These are phyloP conservation scores for Gobio occitaniae DNA, from an alignment of 2,797 vertebrate genomes.

Conservation along the genomic window DNA sequence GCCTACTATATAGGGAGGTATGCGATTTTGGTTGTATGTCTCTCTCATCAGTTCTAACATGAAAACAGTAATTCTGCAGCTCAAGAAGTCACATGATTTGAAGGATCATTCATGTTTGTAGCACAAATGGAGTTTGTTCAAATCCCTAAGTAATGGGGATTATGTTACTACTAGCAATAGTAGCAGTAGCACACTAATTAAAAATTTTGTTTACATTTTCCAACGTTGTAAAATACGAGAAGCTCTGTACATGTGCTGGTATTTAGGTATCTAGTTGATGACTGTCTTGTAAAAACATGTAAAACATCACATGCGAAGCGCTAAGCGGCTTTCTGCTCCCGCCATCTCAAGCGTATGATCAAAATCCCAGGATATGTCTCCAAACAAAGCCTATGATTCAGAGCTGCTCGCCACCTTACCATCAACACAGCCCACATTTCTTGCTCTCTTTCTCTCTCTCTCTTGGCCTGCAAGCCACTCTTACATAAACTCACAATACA, in stretches of 20 bases:
- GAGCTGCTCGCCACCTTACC: slow-evolving; percentile 54
- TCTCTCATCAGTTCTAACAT: neutral
- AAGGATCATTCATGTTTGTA: neutral
- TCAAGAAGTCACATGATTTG: slow-evolving; percentile 12
- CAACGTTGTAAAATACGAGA: neutral
- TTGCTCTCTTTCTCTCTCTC: slow-evolving; percentile 27
- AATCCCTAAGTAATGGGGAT: neutral
- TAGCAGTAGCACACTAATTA: neutral
- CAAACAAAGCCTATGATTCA: slow-evolving; percentile 75
- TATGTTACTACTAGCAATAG: neutral
- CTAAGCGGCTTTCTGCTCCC: slow-evolving; percentile 65
- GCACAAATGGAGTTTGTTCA: neutral
- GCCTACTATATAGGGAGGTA: neutral
- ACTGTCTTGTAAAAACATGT: slow-evolving; percentile 51
- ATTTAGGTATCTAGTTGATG: slow-evolving; percentile 45
- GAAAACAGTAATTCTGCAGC: neutral
- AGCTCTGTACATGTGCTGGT: slow-evolving; percentile 40
- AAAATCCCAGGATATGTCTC: slow-evolving; percentile 71
- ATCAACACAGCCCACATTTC: slow-evolving; percentile 60
- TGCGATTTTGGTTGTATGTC: neutral
- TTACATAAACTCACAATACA: slow-evolving; percentile 66
- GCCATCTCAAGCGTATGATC: slow-evolving; percentile 67
- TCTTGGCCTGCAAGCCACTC: slow-evolving; percentile 65
- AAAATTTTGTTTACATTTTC: neutral
- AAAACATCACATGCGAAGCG: slow-evolving; percentile 48